phyloP scores from a whole-genome alignment of 2,113 vertebrate species.

The Monarcha castaneiventris region DNA sequence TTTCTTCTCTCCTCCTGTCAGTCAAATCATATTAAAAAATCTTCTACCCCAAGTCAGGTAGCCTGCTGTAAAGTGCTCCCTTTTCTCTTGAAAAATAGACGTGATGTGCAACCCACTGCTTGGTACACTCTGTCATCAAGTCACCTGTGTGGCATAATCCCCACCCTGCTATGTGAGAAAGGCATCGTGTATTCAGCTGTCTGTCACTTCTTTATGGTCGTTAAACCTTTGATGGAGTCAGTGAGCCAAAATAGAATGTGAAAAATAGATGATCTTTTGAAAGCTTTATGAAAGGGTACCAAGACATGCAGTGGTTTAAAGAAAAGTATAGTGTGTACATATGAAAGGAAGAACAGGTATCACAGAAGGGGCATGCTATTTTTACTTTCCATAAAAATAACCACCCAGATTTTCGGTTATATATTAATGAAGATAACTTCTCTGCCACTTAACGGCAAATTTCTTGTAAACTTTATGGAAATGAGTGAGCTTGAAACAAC shows the following conservation, averaged over 20 bases:
- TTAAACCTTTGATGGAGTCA: slow-evolving; percentile 9
- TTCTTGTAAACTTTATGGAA: background rate
- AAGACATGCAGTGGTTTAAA: background rate
- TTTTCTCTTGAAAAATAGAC: background rate
- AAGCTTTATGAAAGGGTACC: background rate
- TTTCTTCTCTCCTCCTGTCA: background rate
- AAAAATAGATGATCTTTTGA: background rate
- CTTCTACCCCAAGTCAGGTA: background rate
- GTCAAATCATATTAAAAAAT: background rate
- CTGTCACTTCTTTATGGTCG: background rate
- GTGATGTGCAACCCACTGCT: background rate
- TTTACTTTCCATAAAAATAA: background rate
- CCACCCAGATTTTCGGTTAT: background rate
- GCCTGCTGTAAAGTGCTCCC: background rate
- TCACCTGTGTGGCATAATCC: slow-evolving; percentile 14
- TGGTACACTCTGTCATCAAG: background rate
- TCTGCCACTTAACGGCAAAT: background rate
- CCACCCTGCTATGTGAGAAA: background rate
- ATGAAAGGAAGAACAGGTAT: background rate
- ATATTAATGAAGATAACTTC: background rate
- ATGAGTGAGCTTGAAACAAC: background rate
- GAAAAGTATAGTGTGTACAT: background rate
- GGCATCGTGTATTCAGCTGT: background rate
- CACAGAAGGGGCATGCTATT: background rate
- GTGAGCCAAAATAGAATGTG: slow-evolving; percentile 21